Base-by-base conservation (phyloP, 1,140 invertebrate species). In the Asbolus verrucosus region DNA sequence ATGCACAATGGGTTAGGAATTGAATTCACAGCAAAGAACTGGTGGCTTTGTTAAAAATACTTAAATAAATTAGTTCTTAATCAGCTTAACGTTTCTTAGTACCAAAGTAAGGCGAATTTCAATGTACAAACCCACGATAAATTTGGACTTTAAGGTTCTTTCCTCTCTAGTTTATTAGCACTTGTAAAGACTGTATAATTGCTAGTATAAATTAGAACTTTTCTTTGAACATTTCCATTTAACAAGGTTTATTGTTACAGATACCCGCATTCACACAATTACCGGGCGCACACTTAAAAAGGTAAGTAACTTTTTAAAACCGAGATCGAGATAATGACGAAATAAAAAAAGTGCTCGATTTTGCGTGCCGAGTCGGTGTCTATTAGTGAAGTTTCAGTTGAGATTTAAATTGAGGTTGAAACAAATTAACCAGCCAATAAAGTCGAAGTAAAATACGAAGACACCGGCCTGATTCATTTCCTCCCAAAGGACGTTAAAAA, bases 401-500 rank as follows among this genome's bases (percentile, higher is more conserved):
- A 27, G 46, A 54, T 54, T 54, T 54, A 62, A 62, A 62, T 36
- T 19, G 30, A 38, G 31, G 30, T 33, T 62, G 59, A 31, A 62
- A 36, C 59, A 36, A 62, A 38, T 62, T 62, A 62, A 62, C 30
- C 31, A 38, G 31, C 70, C 73, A 74, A 76, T 76, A 76, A 73
- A 74, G 70, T 72, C 41, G 59, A 71, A 69, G 70, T 76, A 65
- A 76, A 72, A 74, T 76, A 76, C 63, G 73, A 70, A 76, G 75
- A 75, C 76, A 70, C 59, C 63, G 36, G 61, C 16, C 66, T 70
- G 74, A 78, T 77, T 78, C 76, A 78, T 73, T 72, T 38, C 54
- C 67, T 71, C 74, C 72, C 73, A 21, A 19, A 74, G 70, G 73
- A 72, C 75, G 73, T 75, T 78, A 77, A 77, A 78, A 78, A 77